A percentile compares a stretch with the other conserved stretches of the same genome.
phyloP scores from a whole-genome alignment of 1,140 invertebrate species.

The Drosophila carrolli region DNA sequence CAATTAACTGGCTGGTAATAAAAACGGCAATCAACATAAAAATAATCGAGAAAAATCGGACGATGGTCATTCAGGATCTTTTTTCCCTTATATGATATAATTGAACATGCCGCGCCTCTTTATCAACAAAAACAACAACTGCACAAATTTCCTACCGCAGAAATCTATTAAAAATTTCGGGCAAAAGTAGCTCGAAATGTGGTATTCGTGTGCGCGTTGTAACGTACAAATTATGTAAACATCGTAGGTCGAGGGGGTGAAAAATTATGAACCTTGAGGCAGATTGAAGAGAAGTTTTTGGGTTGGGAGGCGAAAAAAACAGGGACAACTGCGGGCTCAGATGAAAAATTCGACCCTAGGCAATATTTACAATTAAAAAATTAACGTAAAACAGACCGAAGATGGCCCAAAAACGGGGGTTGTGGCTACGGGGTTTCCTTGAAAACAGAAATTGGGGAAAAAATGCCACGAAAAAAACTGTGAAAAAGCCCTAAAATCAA shows the following conservation, averaged over 20 bases:
- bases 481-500: conserved; percentile 83
- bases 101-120: conserved; percentile 42
- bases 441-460: conserved; percentile 7
- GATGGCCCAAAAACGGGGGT: conserved; percentile 24
- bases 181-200: conserved; percentile 73
- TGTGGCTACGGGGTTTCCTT: conserved; percentile 4
- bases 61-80: neutral
- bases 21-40: conserved; percentile 73
- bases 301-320: conserved; percentile 1
- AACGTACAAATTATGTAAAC: conserved; percentile 83
- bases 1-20: conserved; percentile 65
- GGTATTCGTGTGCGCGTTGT: conserved; percentile 73
- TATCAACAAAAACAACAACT: conserved; percentile 43
- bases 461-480: conserved; percentile 60
- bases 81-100: conserved; percentile 56
- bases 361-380: conserved; percentile 84
- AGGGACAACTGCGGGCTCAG: conserved; percentile 44
- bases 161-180: conserved; percentile 76
- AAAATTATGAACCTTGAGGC: conserved; percentile 75
- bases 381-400: conserved; percentile 79
- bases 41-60: conserved; percentile 67
- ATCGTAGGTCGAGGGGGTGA: conserved; percentile 31
- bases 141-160: conserved; percentile 61
- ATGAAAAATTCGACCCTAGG: conserved; percentile 81
- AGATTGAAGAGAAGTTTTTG: conserved; percentile 19